Evolutionary conservation across 2,113 vertebrate genomes (phyloP), one percentile per base, ranked within the genome.

Genomic region (Phrynosoma platyrhinos): DNA sequence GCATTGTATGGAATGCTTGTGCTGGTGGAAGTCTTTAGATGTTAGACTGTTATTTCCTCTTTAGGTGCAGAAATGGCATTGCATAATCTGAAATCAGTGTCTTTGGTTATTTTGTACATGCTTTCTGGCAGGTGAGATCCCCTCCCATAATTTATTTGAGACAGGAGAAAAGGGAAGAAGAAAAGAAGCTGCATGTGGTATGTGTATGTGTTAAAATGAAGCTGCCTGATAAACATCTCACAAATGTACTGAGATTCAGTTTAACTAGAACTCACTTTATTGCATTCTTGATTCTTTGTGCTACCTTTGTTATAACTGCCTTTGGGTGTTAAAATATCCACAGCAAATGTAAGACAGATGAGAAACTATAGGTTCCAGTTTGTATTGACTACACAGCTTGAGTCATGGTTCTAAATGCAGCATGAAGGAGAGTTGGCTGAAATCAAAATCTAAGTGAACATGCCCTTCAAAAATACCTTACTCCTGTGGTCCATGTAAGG

Each of bases 261-360:
- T 93, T 53, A 89, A 18, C 87, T 90, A 52, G 62, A 90, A 4
- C 55, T 91, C 71, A 79, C 69, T 84, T 86, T 18, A 62, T 32
- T 72, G 85, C 21, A 13, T 91, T 89, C 40, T 79, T 92, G 68
- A 83, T 92, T 82, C 83, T 0, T 92, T 62, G 25, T 87, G 80
- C 89, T 91, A 80, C 32, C 10, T 90, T 85, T 87, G 6, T 64
- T 93, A 25, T 88, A 88, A 74, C 84, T 55, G 42, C 62, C 6
- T 75, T 82, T 12, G 36, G 32, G 85, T 86, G 64, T 87, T 89
- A 80, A 52, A 79, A 53, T 88, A 30, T n/a, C 21, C 42, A 80
- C 47, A 75, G 58, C 42, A 30, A 3, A 36, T 27, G 40, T 58
- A 30, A 92, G 83, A 91, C 9, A 47, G 1, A 23, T 62, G 77